A percentile compares a stretch with the other conserved stretches of the same genome.
These are phyloP conservation scores for Andinoacara biseriatus DNA, from an alignment of 2,113 vertebrate genomes.

Conservation along the genomic window DNA sequence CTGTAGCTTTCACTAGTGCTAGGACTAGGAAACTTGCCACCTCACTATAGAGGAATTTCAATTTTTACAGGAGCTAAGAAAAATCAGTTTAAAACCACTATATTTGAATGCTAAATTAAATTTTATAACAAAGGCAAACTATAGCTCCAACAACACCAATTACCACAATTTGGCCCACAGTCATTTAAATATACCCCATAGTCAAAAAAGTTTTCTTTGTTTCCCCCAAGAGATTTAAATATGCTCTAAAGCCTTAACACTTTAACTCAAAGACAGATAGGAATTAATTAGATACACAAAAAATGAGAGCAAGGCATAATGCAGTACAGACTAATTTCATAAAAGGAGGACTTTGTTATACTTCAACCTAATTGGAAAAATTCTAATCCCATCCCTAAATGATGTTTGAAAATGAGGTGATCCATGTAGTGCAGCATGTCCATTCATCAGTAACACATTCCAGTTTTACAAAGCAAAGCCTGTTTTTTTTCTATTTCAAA, in stretches of 20 bases:
- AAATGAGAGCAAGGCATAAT: conserved; percentile 66
- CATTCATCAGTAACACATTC: conserved; percentile 38
- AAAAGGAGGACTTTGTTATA: conserved; percentile 66
- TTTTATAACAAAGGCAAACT: conserved; percentile 58
- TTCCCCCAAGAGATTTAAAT: conserved; percentile 60
- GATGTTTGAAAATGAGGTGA: conserved; percentile 63
- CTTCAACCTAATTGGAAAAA: conserved; percentile 68
- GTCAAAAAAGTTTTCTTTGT: conserved; percentile 51
- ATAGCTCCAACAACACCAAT: conserved; percentile 58
- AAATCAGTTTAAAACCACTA: conserved; percentile 34
- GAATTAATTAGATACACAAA: conserved; percentile 73
- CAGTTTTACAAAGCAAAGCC: conserved; percentile 50
- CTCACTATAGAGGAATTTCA: conserved; percentile 38
- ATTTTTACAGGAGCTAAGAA: conserved; percentile 55
- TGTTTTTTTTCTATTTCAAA: not conserved
- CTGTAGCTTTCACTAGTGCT: not conserved
- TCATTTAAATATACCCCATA: conserved; percentile 66
- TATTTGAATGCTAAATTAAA: conserved; percentile 43
- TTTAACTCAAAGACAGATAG: conserved; percentile 63
- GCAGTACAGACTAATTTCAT: conserved; percentile 73
- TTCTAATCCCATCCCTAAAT: conserved; percentile 69
- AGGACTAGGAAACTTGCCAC: conserved; percentile 1
- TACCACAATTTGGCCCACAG: conserved; percentile 62
- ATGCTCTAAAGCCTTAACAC: conserved; percentile 63
- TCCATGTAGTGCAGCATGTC: conserved; percentile 38